Evolutionary conservation across 1,140 invertebrate genomes (phyloP).

Genomic region (Meteorus sp.): DNA sequence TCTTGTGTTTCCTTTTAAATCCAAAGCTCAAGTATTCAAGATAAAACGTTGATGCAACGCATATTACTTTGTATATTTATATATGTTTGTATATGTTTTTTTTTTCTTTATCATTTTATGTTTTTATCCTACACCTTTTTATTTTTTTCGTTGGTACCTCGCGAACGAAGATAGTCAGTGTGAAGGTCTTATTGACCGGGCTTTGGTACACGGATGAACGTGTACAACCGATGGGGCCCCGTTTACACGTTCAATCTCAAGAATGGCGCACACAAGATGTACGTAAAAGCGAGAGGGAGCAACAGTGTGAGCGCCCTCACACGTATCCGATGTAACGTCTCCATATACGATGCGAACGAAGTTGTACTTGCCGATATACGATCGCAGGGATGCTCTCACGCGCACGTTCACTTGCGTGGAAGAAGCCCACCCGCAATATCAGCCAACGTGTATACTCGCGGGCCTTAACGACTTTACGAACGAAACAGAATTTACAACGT

Average conservation of each 20-base stretch:
- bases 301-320: slow-evolving; percentile 23
- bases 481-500: slow-evolving; percentile 45
- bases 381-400: slow-evolving; percentile 48
- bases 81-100: slow-evolving; percentile 1
- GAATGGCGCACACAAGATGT: not conserved
- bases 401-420: slow-evolving; percentile 7
- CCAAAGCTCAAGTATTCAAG: slow-evolving; percentile 19
- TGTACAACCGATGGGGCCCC: not conserved
- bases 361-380: slow-evolving; percentile 55
- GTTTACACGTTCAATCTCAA: slow-evolving; percentile 16
- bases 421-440: slow-evolving; percentile 52
- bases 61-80: too few species aligned
- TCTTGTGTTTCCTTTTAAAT: slow-evolving; percentile 1
- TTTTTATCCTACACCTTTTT: slow-evolving; percentile 4
- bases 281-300: too few species aligned
- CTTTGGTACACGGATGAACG: slow-evolving; percentile 13
- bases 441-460: slow-evolving; percentile 39
- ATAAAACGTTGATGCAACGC: slow-evolving; percentile 14
- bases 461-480: slow-evolving; percentile 16
- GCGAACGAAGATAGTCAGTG: not conserved
- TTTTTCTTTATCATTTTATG: too few species aligned
- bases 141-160: not conserved
- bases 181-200: slow-evolving; percentile 19
- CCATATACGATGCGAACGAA: slow-evolving; percentile 49
- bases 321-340: slow-evolving; percentile 48